Percentiles rank a stretch among this genome's conserved stretches.
These are phyloP conservation scores for Eucidaris tribuloides DNA, from an alignment of 35 echinoderm and acorn worm species.

Conservation along the genomic window DNA sequence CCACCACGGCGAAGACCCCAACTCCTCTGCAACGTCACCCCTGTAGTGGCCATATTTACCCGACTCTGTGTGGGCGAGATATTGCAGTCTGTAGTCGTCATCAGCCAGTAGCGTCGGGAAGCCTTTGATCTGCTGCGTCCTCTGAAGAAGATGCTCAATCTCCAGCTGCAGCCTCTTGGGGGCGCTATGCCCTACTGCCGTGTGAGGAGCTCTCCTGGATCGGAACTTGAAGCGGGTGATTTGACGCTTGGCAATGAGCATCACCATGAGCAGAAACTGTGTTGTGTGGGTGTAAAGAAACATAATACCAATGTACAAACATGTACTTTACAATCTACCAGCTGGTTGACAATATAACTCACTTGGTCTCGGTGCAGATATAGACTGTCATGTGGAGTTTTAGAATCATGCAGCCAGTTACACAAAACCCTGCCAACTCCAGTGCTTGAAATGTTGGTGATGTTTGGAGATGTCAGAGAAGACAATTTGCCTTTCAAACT, in stretches of 20 bases:
- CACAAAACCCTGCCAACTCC: too few relatives aligned
- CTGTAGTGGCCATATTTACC: background rate
- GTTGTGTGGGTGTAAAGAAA: too few relatives aligned
- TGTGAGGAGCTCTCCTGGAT: conserved; percentile 54
- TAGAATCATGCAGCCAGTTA: too few relatives aligned
- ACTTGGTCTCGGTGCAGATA: too few relatives aligned
- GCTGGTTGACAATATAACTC: too few relatives aligned
- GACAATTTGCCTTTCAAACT: too few relatives aligned
- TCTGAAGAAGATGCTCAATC: conserved; percentile 38
- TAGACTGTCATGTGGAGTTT: too few relatives aligned
- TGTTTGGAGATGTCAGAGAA: too few relatives aligned
- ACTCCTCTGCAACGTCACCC: background rate
- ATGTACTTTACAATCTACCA: too few relatives aligned
- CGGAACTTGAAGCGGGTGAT: conserved; percentile 56
- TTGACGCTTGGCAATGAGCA: conserved; percentile 60
- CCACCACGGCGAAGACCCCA: background rate
- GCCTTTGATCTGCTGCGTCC: conserved; percentile 42
- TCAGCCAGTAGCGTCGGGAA: conserved; percentile 52
- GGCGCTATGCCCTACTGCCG: conserved; percentile 45
- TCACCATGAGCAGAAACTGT: conserved; percentile 52
- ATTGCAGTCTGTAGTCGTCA: conserved; percentile 56
- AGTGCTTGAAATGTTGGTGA: too few relatives aligned
- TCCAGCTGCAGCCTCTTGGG: conserved; percentile 46
- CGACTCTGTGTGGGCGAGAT: conserved; percentile 14
- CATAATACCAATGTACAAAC: too few relatives aligned